Conservation (phyloP, 2,113 vertebrate species). For the Corythaixoides concolor region DNA sequence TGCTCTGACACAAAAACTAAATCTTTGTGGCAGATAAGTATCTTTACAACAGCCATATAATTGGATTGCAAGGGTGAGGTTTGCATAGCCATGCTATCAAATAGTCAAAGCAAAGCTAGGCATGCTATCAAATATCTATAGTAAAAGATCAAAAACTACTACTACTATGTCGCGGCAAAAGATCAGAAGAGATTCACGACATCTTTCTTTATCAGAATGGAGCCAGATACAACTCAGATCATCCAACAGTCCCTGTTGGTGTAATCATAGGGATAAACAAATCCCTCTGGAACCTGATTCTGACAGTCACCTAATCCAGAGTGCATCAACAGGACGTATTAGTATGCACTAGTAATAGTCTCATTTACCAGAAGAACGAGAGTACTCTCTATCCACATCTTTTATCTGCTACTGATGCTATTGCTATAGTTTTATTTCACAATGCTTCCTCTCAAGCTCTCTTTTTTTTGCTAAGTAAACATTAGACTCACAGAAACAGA, state of each 20-base stretch:
- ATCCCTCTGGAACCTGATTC: not conserved
- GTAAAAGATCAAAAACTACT: not conserved
- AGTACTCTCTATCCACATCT: not conserved
- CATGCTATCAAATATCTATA: not conserved
- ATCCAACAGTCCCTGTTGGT: accelerated
- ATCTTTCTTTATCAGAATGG: not conserved
- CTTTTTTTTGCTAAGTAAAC: not conserved
- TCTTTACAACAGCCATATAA: not conserved
- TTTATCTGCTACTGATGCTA: not conserved
- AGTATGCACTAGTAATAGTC: not conserved
- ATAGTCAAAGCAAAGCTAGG: not conserved
- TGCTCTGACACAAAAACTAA: not conserved
- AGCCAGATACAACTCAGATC: not conserved
- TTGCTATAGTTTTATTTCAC: not conserved
- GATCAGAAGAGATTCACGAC: not conserved
- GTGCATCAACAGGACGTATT: not conserved
- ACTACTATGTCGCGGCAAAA: not conserved
- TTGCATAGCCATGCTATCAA: not conserved
- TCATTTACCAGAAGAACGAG: not conserved
- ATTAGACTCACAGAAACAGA: not conserved
- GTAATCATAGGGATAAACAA: not conserved
- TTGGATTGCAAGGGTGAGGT: not conserved
- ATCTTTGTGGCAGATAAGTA: not conserved
- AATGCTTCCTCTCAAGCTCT: not conserved
- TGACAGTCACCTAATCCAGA: not conserved